phyloP scores from a whole-genome alignment of 2,888 invertebrate genomes.

The Chalcis sispes region DNA sequence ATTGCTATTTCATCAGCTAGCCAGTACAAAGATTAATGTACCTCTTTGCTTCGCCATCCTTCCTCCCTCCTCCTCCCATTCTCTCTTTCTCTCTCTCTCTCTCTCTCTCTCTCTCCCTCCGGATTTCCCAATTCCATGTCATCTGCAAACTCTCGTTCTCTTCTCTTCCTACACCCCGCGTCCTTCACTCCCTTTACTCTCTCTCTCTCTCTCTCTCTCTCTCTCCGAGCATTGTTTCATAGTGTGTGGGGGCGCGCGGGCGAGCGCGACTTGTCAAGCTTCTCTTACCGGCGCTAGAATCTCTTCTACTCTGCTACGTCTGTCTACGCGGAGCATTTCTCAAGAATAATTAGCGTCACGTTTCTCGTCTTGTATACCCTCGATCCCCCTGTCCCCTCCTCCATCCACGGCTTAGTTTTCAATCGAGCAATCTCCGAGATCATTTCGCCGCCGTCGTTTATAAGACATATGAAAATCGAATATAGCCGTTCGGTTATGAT shows the following conservation, averaged over 20 bases:
- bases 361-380: too few species aligned
- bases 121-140: slow-evolving; percentile 50
- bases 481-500: not conserved
- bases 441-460: not conserved
- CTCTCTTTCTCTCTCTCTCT: slow-evolving; percentile 49
- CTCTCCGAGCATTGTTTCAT: too few species aligned
- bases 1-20: slow-evolving; percentile 73
- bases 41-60: slow-evolving; percentile 44
- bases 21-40: slow-evolving; percentile 64
- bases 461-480: not conserved
- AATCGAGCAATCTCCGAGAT: too few species aligned
- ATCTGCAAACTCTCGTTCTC: slow-evolving; percentile 38
- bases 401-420: too few species aligned
- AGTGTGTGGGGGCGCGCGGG: not conserved
- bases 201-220: too few species aligned
- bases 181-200: not conserved
- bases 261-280: slow-evolving; percentile 12
- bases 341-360: slow-evolving; percentile 46
- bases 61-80: slow-evolving; percentile 10
- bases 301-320: too few species aligned
- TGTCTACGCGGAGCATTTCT: slow-evolving; percentile 9
- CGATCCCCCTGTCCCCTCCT: too few species aligned
- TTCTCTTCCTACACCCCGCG: not conserved
- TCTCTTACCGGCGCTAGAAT: not conserved
- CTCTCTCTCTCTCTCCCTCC: slow-evolving; percentile 23